phyloP scores from a whole-genome alignment of 2,888 invertebrate species.

The Stomorhina lunata region DNA sequence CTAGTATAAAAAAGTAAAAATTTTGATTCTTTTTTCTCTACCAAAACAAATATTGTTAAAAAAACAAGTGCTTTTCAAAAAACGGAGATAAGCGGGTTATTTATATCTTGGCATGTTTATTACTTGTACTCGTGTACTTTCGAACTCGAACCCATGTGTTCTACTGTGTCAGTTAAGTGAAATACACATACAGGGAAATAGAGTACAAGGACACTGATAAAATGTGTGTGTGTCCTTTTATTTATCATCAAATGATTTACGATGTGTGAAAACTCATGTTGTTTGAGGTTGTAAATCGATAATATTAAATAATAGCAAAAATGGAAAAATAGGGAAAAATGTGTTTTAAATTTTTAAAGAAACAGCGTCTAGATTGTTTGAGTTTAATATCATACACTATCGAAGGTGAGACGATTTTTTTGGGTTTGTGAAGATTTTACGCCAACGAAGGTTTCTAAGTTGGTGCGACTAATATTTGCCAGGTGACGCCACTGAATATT shows the following conservation, averaged over 20 bases:
- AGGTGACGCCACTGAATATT: too few species aligned
- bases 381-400: too few species aligned
- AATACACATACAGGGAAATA: constrained; percentile 65
- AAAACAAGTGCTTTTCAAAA: too few species aligned
- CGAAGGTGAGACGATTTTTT: too few species aligned
- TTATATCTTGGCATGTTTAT: constrained; percentile 62
- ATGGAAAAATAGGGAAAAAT: neutral
- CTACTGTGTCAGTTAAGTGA: constrained; percentile 22
- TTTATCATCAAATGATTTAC: constrained; percentile 47
- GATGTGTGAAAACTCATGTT: constrained; percentile 51
- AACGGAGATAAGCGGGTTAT: constrained; percentile 39
- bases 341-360: neutral
- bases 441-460: too few species aligned
- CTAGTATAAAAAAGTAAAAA: neutral
- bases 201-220: constrained; percentile 58
- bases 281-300: constrained; percentile 56
- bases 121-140: constrained; percentile 33
- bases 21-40: constrained; percentile 19
- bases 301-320: neutral
- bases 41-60: too few species aligned
- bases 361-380: constrained; percentile 1
- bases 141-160: neutral
- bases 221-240: constrained; percentile 40
- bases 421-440: too few species aligned
- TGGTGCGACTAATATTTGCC: too few species aligned